Base-by-base conservation (phyloP, 2,888 invertebrate genomes). In the Salpingus planirostris region DNA sequence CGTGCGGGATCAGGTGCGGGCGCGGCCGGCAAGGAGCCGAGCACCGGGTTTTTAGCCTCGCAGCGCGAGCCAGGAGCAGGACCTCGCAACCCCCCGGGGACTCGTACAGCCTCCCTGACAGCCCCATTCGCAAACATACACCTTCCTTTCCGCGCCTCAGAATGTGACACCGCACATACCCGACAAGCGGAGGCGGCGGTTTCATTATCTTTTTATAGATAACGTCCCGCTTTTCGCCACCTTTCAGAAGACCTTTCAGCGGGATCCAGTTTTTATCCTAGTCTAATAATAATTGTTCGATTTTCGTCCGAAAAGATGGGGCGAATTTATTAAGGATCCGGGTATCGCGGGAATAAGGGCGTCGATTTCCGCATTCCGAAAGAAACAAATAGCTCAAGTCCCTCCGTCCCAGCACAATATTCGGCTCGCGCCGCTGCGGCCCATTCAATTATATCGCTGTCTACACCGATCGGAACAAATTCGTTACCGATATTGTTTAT, bases 391-490 rank as follows among this genome's bases (percentile, higher is more conserved):
- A 55, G 55, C 50, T 49, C 37, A 36, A 49, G 57, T 61, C 62
- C 61, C 62, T 50, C 47, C 48, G 59, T 60, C 62, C 62, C 62
- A 60, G 54, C 47, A 58, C 62, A 62, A 62, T 62, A 62, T 60
- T 50, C 53, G 44, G 40, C 43, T 43, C 46, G 46, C 41, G 44
- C 50, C 48, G 29, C 27, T 40, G 49, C 47, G 52, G 46, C 51
- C 46, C 50, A 54, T 56, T 57, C 57, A 56, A 55, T 56, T 55
- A 56, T 49, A 46, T 46, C 44, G 40, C 50, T 52, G 48, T 52
- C 52, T 42, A 33, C 39, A 32, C 34, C 45, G 47, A 44, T 43
- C 42, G 40, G 8, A 30, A 36, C 40, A 36, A 47, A 47, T 49
- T 51, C 47, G 49, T 48, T 49, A 47, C 40, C 49, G 40, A 47